Evolutionary conservation across 2,797 vertebrate genomes (phyloP), one percentile per base, ranked within the genome.

Genomic region (Yasuhikotakia modesta): DNA sequence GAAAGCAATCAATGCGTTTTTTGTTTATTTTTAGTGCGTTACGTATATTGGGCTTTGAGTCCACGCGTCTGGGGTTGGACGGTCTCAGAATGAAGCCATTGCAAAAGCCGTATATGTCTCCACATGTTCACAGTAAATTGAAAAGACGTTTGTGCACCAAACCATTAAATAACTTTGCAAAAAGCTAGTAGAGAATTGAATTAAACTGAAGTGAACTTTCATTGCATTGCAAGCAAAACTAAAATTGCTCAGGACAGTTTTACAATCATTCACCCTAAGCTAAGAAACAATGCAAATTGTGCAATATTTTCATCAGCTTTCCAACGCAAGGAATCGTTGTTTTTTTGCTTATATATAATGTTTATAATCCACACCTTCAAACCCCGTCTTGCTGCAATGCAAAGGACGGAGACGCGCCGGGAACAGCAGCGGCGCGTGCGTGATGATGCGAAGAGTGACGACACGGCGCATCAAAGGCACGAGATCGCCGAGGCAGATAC

Each of bases 401-500:
- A 57, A 63, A 53, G 57, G 22, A 65, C n/a, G 46, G 57, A 43
- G 77, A 52, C 79, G 45, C 53, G 53, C 12, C 48, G 21, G 53
- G 61, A 79, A 65, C 79, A 64, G 63, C 79, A 64, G 81, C 76
- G 65, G 64, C 78, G 79, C 84, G 78, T 84, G 90, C 73, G 85
- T 84, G 86, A 87, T 85, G 88, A 85, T 89, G 87, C 80, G 87
- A 80, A 79, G 85, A 76, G 84, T 93, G 90, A 91, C 88, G 91
- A 85, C 89, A 90, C 80, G 76, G 83, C 81, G 79, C 80, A 68
- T 88, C 67, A 81, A 81, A 63, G 55, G 84, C 81, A 84, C 82
- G 86, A 79, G 85, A 85, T 77, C 53, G 53, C 94, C 91, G n/a
- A 90, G 89, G 73, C 92, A 92, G 48, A 73, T 48, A 83, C 94